These are phyloP conservation scores for Druon quercuslanigerum DNA, from an alignment of 1,140 invertebrate genomes.

Conservation along the genomic window DNA sequence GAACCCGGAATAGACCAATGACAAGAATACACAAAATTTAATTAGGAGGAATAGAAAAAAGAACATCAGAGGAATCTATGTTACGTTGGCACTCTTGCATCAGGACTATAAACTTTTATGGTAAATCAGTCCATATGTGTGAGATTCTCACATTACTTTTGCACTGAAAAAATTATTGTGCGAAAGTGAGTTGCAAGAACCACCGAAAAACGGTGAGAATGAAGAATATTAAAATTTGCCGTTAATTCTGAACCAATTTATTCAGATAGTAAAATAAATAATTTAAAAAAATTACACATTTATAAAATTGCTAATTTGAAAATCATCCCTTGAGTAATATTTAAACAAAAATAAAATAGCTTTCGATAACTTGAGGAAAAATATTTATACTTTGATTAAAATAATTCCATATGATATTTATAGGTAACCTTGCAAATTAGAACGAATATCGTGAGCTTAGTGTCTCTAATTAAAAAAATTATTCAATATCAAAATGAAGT, in stretches of 20 bases:
- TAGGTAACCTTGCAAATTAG: no score
- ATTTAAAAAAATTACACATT: not conserved
- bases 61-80: not conserved
- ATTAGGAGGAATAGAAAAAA: slow-evolving; percentile 12
- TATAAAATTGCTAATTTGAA: no score
- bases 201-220: not conserved
- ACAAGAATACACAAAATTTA: slow-evolving; percentile 13
- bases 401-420: no score
- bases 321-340: no score
- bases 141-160: not conserved
- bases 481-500: no score
- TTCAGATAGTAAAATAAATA: not conserved
- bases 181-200: slow-evolving; percentile 7
- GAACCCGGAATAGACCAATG: slow-evolving; percentile 16
- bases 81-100: not conserved
- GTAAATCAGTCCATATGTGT: not conserved
- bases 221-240: not conserved
- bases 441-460: no score
- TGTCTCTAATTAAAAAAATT: no score
- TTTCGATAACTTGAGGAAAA: no score
- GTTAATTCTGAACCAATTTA: no score
- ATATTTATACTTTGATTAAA: no score
- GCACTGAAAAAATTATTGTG: not conserved
- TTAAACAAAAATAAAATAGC: no score
- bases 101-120: not conserved